Percentiles rank a stretch among this genome's conserved stretches.
Evolutionary conservation across 2,113 vertebrate genomes (phyloP).

Genomic region (Macquaria ambigua): DNA sequence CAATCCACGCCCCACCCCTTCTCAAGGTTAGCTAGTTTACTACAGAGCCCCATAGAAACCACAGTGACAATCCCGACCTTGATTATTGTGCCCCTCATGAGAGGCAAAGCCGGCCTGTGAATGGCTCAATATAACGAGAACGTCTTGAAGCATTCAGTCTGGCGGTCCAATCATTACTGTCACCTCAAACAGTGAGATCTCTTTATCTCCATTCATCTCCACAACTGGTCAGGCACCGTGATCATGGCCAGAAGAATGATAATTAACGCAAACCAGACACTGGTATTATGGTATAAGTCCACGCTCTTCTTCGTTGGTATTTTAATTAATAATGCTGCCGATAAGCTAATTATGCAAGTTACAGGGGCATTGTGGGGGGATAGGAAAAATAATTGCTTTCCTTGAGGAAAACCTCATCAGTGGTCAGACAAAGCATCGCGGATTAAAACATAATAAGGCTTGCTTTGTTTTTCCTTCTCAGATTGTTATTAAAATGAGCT

Average conservation of each 20-base stretch:
- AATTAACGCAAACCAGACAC: conserved; percentile 75
- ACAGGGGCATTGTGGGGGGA: conserved; percentile 73
- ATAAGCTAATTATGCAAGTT: conserved; percentile 87
- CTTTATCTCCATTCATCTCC: conserved; percentile 61
- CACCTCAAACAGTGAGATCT: conserved; percentile 52
- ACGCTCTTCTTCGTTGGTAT: conserved; percentile 74
- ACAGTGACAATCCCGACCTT: conserved; percentile 26
- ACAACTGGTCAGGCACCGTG: conserved; percentile 42
- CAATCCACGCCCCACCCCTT: neutral
- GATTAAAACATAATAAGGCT: conserved; percentile 82
- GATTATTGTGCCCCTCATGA: conserved; percentile 22
- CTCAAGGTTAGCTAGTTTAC: conserved; percentile 48
- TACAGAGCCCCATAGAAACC: neutral
- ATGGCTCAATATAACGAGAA: conserved; percentile 32
- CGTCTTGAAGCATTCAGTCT: conserved; percentile 49
- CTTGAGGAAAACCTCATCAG: conserved; percentile 80
- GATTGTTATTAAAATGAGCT: conserved; percentile 81
- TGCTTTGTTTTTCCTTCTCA: conserved; percentile 74
- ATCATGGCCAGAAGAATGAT: conserved; percentile 78
- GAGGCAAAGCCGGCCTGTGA: conserved; percentile 13
- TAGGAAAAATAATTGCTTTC: conserved; percentile 84
- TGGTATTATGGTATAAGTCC: conserved; percentile 74
- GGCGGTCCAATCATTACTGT: conserved; percentile 50
- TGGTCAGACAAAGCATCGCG: conserved; percentile 76
- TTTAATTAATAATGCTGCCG: conserved; percentile 84